These are phyloP conservation scores for Zonotrichia leucophrys DNA, from an alignment of 2,113 vertebrate species.

Conservation along the genomic window DNA sequence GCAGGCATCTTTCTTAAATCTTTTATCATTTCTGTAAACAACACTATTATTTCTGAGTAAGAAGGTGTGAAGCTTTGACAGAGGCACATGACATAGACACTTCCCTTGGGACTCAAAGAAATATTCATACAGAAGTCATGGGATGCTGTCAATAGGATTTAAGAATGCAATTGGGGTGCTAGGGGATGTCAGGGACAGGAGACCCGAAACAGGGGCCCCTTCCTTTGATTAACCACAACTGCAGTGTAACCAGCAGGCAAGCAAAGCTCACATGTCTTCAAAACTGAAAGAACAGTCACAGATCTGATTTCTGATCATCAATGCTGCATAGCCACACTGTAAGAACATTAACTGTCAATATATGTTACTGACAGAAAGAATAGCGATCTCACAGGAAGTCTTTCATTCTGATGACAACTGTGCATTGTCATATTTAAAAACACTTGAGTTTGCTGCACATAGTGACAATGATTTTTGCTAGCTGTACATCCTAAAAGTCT, in stretches of 20 bases:
- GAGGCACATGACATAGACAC: neutral
- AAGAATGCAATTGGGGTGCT: neutral
- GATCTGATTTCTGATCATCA: neutral
- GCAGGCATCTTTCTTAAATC: neutral
- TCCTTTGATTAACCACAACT: neutral
- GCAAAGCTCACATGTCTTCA: accelerated
- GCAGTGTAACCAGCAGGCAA: neutral
- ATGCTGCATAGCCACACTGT: neutral
- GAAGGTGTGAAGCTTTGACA: neutral
- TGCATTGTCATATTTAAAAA: neutral
- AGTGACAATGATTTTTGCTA: neutral
- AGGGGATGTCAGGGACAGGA: too few species aligned
- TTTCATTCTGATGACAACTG: neutral
- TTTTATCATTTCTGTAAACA: neutral
- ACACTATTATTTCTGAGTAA: neutral
- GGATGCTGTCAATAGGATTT: neutral
- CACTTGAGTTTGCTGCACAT: neutral
- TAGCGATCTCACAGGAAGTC: neutral
- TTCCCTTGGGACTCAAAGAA: neutral
- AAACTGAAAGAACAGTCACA: neutral
- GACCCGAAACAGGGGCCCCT: neutral
- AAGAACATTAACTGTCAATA: neutral
- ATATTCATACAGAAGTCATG: neutral
- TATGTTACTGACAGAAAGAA: neutral
- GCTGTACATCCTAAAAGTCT: neutral